These are phyloP conservation scores for Anguilla japonica DNA, from an alignment of 2,113 vertebrate genomes.

Conservation along the genomic window DNA sequence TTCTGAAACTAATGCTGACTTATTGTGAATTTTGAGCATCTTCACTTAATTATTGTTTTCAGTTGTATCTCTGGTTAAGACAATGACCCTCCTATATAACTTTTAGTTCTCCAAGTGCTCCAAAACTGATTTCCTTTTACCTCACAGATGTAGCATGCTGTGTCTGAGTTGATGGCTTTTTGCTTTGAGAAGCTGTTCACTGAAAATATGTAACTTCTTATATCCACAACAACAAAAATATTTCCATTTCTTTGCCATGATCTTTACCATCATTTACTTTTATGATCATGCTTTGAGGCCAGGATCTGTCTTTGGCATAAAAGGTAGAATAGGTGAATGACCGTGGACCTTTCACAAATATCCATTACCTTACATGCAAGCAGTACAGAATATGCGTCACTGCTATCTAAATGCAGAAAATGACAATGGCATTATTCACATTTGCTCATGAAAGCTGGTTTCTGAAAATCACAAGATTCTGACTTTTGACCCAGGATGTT, in stretches of 20 bases:
- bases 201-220: neutral
- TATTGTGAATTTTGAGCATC: neutral
- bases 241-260: neutral
- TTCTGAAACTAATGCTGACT: neutral
- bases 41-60: neutral
- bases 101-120: neutral
- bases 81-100: neutral
- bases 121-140: neutral
- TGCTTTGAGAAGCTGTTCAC: neutral
- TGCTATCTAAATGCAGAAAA: neutral
- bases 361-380: neutral
- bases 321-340: neutral
- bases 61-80: neutral
- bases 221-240: neutral
- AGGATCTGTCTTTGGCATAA: neutral
- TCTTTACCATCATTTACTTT: neutral
- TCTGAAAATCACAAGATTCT: neutral
- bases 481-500: neutral
- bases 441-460: neutral
- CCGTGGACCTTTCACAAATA: neutral
- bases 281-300: neutral
- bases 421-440: neutral
- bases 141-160: neutral
- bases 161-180: neutral
- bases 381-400: neutral